Percentiles rank a stretch among this genome's conserved stretches.
phyloP scores from a whole-genome alignment of 2,797 vertebrate genomes.

The Buceros bicornis region DNA sequence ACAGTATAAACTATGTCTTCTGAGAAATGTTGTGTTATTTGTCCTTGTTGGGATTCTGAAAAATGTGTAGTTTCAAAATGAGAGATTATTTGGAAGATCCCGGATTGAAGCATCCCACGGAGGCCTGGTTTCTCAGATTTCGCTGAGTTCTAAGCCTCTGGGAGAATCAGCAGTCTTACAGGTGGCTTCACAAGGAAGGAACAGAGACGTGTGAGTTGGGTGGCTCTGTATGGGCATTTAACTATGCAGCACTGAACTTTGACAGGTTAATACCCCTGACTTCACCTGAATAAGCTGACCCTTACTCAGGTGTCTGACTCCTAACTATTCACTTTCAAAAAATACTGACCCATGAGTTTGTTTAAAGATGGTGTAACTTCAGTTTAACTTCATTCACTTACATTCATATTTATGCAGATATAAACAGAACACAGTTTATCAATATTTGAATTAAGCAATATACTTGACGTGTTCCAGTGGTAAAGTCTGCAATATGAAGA shows the following conservation, averaged over 20 bases:
- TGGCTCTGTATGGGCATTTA: neutral
- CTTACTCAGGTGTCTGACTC: neutral
- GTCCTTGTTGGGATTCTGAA: neutral
- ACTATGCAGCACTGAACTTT: fast-evolving
- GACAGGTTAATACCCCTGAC: neutral
- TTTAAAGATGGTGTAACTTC: neutral
- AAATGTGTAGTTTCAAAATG: neutral
- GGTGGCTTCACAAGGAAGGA: neutral
- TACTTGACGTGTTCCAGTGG: neutral
- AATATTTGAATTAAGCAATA: neutral
- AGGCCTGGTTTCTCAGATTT: neutral
- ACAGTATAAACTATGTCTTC: neutral
- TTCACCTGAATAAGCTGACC: neutral
- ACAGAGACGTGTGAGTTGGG: neutral
- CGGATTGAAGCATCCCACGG: neutral
- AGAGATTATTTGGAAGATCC: neutral
- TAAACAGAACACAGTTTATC: neutral
- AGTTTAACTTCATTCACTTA: neutral
- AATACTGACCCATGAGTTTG: neutral
- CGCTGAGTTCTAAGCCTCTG: neutral
- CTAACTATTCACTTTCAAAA: neutral
- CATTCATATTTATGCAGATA: neutral
- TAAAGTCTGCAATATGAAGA: neutral
- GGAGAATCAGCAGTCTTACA: neutral
- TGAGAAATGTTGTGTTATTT: neutral